Evolutionary conservation across 2,888 invertebrate species (phyloP), one percentile per base, ranked within the genome.

Genomic region (Zaprionus lineosus): DNA sequence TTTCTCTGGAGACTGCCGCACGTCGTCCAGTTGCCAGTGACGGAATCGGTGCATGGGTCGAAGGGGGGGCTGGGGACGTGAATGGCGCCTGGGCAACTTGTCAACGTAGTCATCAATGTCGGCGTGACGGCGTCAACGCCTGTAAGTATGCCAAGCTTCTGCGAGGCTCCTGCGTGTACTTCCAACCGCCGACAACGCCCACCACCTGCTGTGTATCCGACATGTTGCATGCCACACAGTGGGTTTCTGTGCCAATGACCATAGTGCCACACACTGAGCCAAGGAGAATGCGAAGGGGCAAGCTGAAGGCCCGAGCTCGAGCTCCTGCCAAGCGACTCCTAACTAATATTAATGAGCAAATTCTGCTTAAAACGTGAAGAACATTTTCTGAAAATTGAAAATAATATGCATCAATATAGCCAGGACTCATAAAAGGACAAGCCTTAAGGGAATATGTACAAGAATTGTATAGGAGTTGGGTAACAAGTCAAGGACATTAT

Each of bases 271-370:
- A n/a, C 19, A 46, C 9, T 26, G 24, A 46, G 31, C n/a, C 61
- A 52, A 18, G 37, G 50, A 44, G 31, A 15, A 43, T 28, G 34
- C 18, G 21, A n/a, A 63, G 39, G 50, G 21, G 26, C 8, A 29
- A 3, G 26, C 19, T 5, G n/a, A n/a, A n/a, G 5, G 19, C 19
- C 5, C 19, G 5, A 5, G 14, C 6, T 11, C 0, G 44, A 48
- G 39, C 47, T 6, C 33, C 40, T 37, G 34, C 12, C 56, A 51
- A 64, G 67, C 61, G 63, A 70, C 65, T 57, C n/a, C 57, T 65
- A 68, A 65, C 75, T 73, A 78, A 86, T 86, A 87, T 88, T 88
- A 88, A 88, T 87, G 84, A 87, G 86, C 77, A 67, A 79, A 65
- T 76, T 76, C 73, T 74, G 73, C n/a, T n/a, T 65, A 60, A 72